These are phyloP conservation scores for Syrrhaptes paradoxus DNA, from an alignment of 2,113 vertebrate species.

Conservation along the genomic window DNA sequence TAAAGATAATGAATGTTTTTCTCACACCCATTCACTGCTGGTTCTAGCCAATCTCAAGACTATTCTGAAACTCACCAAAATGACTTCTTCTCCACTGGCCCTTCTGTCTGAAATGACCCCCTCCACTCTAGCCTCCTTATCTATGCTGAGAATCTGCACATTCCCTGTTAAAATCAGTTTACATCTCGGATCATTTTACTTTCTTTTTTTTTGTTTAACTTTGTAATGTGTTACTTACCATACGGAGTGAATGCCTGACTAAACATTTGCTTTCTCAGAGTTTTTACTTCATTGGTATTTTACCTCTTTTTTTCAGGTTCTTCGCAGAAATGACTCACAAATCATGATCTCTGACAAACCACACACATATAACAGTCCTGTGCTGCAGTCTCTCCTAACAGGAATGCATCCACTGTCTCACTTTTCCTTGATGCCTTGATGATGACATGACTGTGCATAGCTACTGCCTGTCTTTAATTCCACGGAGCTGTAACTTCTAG, in stretches of 20 bases:
- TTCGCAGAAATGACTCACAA: neutral
- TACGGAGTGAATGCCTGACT: neutral
- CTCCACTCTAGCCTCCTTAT: neutral
- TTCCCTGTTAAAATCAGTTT: neutral
- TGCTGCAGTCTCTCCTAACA: neutral
- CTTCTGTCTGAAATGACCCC: neutral
- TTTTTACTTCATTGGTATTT: neutral
- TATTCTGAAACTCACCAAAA: neutral
- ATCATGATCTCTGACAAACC: neutral
- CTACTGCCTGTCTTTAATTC: neutral
- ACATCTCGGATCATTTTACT: neutral
- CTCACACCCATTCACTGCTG: neutral
- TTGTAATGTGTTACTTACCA: neutral
- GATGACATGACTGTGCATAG: neutral
- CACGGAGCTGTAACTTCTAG: neutral
- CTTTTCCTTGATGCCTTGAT: neutral
- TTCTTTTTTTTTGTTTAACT: neutral
- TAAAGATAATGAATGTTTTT: neutral
- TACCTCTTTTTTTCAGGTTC: neutral
- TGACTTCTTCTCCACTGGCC: neutral
- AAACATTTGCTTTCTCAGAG: neutral
- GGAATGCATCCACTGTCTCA: neutral
- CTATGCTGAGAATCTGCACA: neutral
- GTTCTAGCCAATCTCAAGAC: neutral
- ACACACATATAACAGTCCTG: rapidly evolving